Evolutionary conservation across 2,113 vertebrate species (phyloP).

Genomic region (Prochilodus magdalenae): DNA sequence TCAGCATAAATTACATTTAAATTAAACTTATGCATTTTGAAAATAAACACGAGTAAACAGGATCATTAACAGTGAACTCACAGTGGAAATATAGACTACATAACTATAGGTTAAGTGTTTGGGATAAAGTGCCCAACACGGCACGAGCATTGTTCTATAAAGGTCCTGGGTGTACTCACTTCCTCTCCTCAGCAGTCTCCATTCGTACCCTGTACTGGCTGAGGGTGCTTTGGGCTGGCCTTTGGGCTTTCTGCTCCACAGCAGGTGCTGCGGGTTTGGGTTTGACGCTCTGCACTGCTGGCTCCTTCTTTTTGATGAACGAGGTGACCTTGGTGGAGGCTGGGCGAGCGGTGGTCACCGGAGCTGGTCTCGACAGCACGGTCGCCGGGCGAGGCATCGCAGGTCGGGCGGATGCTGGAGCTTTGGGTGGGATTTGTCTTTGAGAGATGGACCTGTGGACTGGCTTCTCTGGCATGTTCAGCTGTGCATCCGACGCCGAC

Average conservation of each 20-base stretch:
- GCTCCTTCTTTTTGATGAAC: constrained; percentile 53
- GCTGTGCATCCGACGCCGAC: constrained; percentile 39
- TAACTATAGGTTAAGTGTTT: too few species aligned
- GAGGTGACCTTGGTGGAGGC: constrained; percentile 49
- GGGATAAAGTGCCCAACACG: too few species aligned
- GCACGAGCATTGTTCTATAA: neutral
- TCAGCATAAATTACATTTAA: too few species aligned
- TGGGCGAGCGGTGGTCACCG: constrained; percentile 19
- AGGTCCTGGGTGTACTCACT: constrained; percentile 67
- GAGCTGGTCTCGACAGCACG: constrained; percentile 33
- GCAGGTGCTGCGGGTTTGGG: constrained; percentile 49
- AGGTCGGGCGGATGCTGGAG: constrained; percentile 2
- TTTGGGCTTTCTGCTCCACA: constrained; percentile 65
- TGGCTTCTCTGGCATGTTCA: constrained; percentile 37
- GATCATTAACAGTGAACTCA: too few species aligned
- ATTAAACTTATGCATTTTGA: too few species aligned
- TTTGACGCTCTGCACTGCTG: constrained; percentile 40
- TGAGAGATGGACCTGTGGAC: constrained; percentile 16
- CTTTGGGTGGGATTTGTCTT: constrained; percentile 40
- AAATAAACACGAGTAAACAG: too few species aligned
- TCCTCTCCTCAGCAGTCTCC: constrained; percentile 80
- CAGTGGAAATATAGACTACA: too few species aligned
- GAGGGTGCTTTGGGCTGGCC: constrained; percentile 60
- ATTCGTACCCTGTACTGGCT: constrained; percentile 67
- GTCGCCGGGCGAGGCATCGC: constrained; percentile 26